phyloP scores from a whole-genome alignment of 2,797 vertebrate species.

The Champsocephalus gunnari region DNA sequence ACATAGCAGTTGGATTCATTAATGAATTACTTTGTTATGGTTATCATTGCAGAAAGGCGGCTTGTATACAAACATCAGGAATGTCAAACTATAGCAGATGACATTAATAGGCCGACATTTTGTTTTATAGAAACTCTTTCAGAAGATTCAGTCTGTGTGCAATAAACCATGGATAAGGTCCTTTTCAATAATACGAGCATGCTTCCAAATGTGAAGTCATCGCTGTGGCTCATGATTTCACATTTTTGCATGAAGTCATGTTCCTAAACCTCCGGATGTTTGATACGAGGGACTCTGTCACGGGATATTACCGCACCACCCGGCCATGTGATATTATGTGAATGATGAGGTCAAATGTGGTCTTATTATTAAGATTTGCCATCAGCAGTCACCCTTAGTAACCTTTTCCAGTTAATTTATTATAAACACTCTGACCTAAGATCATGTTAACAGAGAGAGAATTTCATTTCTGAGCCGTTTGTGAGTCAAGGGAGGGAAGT shows the following conservation, averaged over 20 bases:
- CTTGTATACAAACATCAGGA: not conserved
- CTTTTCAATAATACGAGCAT: not conserved
- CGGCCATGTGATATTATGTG: constrained; percentile 2
- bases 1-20: no score
- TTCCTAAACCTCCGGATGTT: not conserved
- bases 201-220: constrained; percentile 34
- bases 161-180: not conserved
- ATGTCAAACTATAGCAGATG: not conserved
- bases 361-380: not conserved
- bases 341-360: not conserved
- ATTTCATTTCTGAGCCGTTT: not conserved
- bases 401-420: not conserved
- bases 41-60: not conserved
- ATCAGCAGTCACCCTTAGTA: not conserved
- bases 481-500: constrained; percentile 1
- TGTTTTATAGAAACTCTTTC: not conserved
- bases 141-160: not conserved
- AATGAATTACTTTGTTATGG: not conserved
- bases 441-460: not conserved
- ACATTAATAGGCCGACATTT: not conserved
- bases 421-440: not conserved
- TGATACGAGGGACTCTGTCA: not conserved
- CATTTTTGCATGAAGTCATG: constrained; percentile 40
- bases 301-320: not conserved
- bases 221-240: not conserved